These are phyloP conservation scores for Acrocyrtus sp. DNA, from an alignment of 2,888 invertebrate genomes.

Conservation along the genomic window DNA sequence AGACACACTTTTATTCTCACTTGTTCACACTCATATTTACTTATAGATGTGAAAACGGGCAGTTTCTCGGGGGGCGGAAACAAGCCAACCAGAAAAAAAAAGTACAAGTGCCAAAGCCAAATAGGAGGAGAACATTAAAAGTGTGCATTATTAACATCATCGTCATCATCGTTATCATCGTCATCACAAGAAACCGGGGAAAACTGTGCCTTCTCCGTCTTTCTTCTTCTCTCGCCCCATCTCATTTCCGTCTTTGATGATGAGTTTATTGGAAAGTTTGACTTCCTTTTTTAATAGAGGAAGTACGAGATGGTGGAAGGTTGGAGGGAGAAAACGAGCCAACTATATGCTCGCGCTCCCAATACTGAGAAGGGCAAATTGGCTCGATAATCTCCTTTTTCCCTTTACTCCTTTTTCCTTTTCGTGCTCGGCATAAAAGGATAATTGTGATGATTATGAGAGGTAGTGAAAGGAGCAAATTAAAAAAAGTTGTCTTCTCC, in stretches of 20 bases:
- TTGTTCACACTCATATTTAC: no score
- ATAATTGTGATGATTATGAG: conserved; percentile 5
- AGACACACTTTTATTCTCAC: no score
- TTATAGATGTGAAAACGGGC: no score
- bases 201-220: conserved; percentile 8
- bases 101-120: neutral
- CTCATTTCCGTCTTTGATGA: conserved; percentile 34
- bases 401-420: neutral
- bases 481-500: conserved; percentile 28
- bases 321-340: neutral
- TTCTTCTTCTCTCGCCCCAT: conserved; percentile 13
- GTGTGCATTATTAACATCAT: no score
- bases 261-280: conserved; percentile 38
- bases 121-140: conserved; percentile 4
- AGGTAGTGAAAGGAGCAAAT: conserved; percentile 17
- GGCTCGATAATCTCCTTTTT: conserved; percentile 1
- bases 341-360: no score
- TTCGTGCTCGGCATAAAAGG: neutral
- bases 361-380: no score
- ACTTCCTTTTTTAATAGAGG: conserved; percentile 16
- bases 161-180: conserved; percentile 9
- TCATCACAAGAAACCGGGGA: conserved; percentile 1
- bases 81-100: neutral
- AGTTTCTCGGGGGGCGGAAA: neutral
- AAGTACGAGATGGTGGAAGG: neutral